Percentiles rank a stretch among this genome's conserved stretches.
These are phyloP conservation scores for Phthorimaea operculella DNA, from an alignment of 1,140 invertebrate species.

Conservation along the genomic window DNA sequence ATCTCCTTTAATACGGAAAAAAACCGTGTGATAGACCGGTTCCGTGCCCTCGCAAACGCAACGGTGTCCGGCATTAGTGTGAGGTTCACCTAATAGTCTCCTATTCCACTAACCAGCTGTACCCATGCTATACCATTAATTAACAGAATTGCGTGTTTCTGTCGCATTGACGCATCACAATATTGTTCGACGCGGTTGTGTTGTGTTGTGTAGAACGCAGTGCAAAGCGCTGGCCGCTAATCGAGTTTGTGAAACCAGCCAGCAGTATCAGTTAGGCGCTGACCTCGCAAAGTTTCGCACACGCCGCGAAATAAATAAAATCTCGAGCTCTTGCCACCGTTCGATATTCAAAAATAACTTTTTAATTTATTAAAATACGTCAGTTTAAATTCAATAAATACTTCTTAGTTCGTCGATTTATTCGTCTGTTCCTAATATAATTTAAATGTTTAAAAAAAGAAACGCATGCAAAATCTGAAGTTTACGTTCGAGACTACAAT, in stretches of 20 bases:
- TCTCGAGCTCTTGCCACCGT: background rate
- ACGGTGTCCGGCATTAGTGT: too few relatives aligned
- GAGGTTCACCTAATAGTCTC: too few relatives aligned
- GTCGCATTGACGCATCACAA: background rate
- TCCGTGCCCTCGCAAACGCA: too few relatives aligned
- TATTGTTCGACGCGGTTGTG: background rate
- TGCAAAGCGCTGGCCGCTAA: background rate
- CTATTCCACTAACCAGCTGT: too few relatives aligned
- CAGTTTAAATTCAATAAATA: background rate
- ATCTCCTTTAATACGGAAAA: too few relatives aligned
- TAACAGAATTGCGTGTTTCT: too few relatives aligned
- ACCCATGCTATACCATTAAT: too few relatives aligned
- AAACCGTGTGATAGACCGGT: too few relatives aligned
- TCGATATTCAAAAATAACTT: background rate
- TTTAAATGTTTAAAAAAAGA: too few relatives aligned
- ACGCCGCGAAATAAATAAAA: background rate
- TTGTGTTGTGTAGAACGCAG: too few relatives aligned
- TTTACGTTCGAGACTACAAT: background rate
- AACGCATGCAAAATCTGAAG: too few relatives aligned
- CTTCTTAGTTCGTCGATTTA: background rate
- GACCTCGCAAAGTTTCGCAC: conserved; percentile 20
- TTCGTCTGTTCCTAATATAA: background rate
- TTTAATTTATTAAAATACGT: background rate
- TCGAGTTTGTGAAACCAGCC: background rate
- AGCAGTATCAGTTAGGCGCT: conserved; percentile 13